Conservation (phyloP, 2,797 vertebrate genomes). For the Chlorospingus flavigularis region DNA sequence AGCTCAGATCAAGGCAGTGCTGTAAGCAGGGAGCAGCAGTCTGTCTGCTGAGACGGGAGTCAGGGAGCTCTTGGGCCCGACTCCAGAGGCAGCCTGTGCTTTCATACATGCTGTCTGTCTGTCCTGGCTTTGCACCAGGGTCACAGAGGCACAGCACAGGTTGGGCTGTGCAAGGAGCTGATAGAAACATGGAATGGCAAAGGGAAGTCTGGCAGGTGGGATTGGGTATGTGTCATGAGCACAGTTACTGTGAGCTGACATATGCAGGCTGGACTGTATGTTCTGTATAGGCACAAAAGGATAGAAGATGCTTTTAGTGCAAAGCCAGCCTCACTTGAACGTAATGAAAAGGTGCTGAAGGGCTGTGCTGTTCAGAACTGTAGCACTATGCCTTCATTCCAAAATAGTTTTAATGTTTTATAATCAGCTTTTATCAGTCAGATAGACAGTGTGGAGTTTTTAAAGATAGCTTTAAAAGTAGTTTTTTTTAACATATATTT, state of each 20-base stretch:
- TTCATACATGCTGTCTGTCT: rapidly evolving
- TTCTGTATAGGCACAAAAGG: neutral
- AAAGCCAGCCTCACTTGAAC: neutral
- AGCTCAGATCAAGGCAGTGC: neutral
- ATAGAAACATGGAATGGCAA: rapidly evolving
- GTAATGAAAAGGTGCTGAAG: neutral
- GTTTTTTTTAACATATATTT: neutral
- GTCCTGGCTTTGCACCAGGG: rapidly evolving
- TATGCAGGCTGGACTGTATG: neutral
- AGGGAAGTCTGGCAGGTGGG: neutral
- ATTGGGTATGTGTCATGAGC: neutral
- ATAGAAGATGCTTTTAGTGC: rapidly evolving
- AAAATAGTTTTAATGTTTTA: neutral
- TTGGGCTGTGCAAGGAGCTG: neutral
- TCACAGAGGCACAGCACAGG: neutral
- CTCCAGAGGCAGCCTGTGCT: rapidly evolving
- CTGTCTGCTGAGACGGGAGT: neutral
- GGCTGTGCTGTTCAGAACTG: neutral
- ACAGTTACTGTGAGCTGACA: neutral
- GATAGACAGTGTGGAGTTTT: neutral
- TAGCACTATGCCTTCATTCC: neutral
- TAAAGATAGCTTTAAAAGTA: neutral
- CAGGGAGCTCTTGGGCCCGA: neutral
- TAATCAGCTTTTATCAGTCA: neutral
- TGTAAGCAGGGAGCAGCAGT: neutral